Evolutionary conservation across 1,140 invertebrate genomes (phyloP), one percentile per base, ranked within the genome.

Genomic region (Musca domestica): DNA sequence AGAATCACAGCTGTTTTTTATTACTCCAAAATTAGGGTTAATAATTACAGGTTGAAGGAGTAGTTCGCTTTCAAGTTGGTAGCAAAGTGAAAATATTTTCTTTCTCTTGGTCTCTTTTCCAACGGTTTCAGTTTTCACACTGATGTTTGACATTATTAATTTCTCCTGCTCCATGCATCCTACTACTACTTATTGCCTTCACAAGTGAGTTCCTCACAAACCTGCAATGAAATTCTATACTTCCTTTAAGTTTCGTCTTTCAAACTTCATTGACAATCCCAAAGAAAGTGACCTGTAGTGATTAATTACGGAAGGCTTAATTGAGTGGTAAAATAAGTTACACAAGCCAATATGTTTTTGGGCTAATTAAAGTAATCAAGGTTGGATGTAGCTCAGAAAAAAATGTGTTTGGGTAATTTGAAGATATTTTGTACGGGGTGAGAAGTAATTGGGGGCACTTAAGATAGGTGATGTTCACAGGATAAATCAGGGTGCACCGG

Each of bases 171-270:
- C 12, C 48, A 9, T 10, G 12, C 41, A 46, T 46, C 3, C 12
- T 41, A 41, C 9, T 30, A 17, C 27, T 27, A n/a, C 15, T 61
- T 61, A 19, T 41, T 41, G 12, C 34, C n/a, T 61, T 41, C n/a
- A 58, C 54, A 58, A 27, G 47, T 19, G 12, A 51, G 17, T 34
- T 41, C 22, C 9, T 61, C 19, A 17, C 27, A 30, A 30, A 30
- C 23, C n/a, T 61, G n/a, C 10, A 41, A 19, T 61, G 56, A 25
- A 61, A 61, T 61, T 34, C 17, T 34, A 61, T 61, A 61, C 56
- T 61, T 61, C 56, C 56, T 61, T 34, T 58, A 27, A 19, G 56
- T 34, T 22, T 51, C 20, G 19, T 51, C 20, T 51, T 61, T 61
- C 34, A 61, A 12, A 61, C 56, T 61, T 34, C 56, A 61, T 34